Base-by-base conservation (phyloP, 2,113 vertebrate genomes). In the Murina feae region DNA sequence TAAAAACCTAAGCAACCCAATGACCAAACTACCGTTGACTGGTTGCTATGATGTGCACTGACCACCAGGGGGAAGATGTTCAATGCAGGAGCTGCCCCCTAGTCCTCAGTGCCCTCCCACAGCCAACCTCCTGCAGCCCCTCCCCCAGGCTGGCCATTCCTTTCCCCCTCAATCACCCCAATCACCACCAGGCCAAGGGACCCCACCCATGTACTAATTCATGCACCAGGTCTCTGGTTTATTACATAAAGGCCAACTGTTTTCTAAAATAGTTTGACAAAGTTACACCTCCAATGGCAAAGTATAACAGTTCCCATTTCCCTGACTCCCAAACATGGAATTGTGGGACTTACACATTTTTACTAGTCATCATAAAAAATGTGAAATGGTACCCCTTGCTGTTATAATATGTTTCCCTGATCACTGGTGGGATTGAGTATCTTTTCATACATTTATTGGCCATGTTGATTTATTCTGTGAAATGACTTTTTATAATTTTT, bases 401-500 rank as follows among this genome's bases (percentile, higher is more conserved):
- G 25, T 65, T 60, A 39, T 80, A 89, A 51, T 81, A 47, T 85
- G 4, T 84, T 76, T 87, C 42, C 53, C 32, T 72, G 20, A n/a
- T 58, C 75, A 30, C 35, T 30, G 8, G 51, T 72, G 47, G 7
- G 12, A 2, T 13, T 74, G 21, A 63, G 2, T 87, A 51, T 84
- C 28, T 89, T 86, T 86, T 87, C 49, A 9, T 86, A 35, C 74
- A 11, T 55, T 93, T 84, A 68, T 32, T 92, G 37, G 5, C 78
- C 65, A 60, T 32, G 91, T 71, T 66, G 14, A 21, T 68, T 76
- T 93, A 53, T 76, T 51, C 23, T 68, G 13, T 83, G 65, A 88
- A 90, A 30, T 94, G 75, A 69, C 28, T 91, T 91, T 63, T 89
- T 9, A 39, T 76, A 79, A 42, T 6, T 14, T 92, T 91, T 82